Conservation (phyloP, 2,888 invertebrate species). For the Hirtodrosophila histrioides region DNA sequence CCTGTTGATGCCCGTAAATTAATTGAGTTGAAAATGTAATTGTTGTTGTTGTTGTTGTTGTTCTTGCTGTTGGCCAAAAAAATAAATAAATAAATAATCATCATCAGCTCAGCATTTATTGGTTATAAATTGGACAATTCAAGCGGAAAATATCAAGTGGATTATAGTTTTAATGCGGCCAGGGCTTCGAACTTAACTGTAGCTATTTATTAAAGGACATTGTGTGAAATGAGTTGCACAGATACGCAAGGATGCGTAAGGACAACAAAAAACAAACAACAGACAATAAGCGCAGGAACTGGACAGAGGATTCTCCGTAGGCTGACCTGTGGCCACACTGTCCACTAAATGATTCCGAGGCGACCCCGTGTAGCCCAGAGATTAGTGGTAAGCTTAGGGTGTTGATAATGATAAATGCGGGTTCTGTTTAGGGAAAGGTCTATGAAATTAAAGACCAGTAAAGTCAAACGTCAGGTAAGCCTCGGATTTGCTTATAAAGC, state of each 20-base stretch:
- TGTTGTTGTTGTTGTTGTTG: slow-evolving; percentile 33
- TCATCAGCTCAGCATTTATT: slow-evolving; percentile 74
- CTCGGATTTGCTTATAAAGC: too few relatives aligned
- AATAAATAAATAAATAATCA: slow-evolving; percentile 80
- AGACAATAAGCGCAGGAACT: background rate
- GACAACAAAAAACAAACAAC: slow-evolving; percentile 11
- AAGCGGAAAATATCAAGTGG: slow-evolving; percentile 77
- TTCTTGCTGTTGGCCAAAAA: slow-evolving; percentile 34
- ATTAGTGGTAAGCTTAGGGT: slow-evolving; percentile 38
- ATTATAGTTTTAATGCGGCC: slow-evolving; percentile 75
- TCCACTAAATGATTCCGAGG: slow-evolving; percentile 45
- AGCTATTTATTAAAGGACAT: slow-evolving; percentile 42
- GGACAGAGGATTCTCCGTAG: background rate
- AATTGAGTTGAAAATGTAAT: slow-evolving; percentile 73
- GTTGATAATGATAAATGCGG: slow-evolving; percentile 45
- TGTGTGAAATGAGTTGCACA: slow-evolving; percentile 57
- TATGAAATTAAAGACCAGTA: background rate
- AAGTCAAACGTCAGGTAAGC: background rate
- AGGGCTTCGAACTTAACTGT: slow-evolving; percentile 14
- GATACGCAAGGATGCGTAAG: slow-evolving; percentile 3
- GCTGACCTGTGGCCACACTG: slow-evolving; percentile 28
- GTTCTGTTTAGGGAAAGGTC: background rate
- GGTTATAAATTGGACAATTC: slow-evolving; percentile 79
- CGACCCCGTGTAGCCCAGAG: slow-evolving; percentile 30
- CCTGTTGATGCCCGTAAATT: slow-evolving; percentile 50